phyloP scores from a whole-genome alignment of 2,888 invertebrate genomes.

The Neelides folsomi region DNA sequence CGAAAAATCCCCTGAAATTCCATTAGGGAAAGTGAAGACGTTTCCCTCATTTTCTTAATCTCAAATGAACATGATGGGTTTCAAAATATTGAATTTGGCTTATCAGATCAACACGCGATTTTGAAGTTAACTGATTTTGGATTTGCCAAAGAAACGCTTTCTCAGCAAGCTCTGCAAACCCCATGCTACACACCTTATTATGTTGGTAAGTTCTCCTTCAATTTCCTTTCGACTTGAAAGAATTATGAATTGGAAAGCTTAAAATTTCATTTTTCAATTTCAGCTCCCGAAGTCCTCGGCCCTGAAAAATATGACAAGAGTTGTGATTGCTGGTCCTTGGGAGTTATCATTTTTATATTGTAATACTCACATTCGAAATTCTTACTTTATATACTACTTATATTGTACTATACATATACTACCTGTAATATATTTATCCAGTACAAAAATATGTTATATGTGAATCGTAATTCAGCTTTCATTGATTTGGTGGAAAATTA shows the following conservation, averaged over 20 bases:
- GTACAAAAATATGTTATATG: no score
- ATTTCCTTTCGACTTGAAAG: neutral
- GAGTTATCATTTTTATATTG: constrained; percentile 98
- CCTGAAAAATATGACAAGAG: constrained; percentile 97
- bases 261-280: constrained; percentile 3
- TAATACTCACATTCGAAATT: constrained; percentile 42
- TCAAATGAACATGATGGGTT: neutral
- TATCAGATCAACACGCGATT: constrained; percentile 51
- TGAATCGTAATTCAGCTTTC: no score
- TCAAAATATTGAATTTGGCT: neutral
- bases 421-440: no score
- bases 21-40: no score
- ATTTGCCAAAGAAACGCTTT: constrained; percentile 87
- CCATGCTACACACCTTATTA: constrained; percentile 99
- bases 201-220: constrained; percentile 53
- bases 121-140: constrained; percentile 98
- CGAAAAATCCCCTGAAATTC: no score
- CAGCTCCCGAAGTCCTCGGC: constrained; percentile 75
- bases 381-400: no score
- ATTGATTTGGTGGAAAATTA: no score
- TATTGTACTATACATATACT: no score
- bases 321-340: constrained; percentile 98
- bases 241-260: neutral
- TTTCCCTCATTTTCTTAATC: neutral
- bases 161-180: constrained; percentile 80